Conservation (phyloP, 2,797 vertebrate species). For the Cetoscarus ocellatus region DNA sequence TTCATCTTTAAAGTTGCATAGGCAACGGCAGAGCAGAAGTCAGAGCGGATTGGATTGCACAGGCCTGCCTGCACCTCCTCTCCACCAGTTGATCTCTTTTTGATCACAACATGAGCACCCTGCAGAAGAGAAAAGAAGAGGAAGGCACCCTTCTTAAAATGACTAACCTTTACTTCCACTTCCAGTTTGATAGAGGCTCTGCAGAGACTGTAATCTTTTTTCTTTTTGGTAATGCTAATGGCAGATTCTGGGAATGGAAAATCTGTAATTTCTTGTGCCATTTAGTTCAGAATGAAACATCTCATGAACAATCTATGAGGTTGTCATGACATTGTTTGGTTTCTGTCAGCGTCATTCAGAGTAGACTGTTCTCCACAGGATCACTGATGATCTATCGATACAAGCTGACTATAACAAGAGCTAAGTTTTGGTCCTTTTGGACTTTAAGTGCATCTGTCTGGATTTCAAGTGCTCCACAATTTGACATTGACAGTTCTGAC, state of each 20-base stretch:
- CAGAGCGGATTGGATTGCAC: constrained; percentile 42
- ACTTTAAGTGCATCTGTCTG: too few relatives aligned
- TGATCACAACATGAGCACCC: constrained; percentile 19
- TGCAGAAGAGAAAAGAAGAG: constrained; percentile 1
- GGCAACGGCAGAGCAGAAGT: constrained; percentile 50
- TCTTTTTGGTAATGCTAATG: not conserved
- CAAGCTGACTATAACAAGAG: too few relatives aligned
- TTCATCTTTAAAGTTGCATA: constrained; percentile 59
- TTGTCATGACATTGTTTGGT: not conserved
- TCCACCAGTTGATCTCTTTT: constrained; percentile 10
- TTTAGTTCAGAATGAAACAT: constrained; percentile 2
- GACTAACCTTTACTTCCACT: constrained; percentile 7
- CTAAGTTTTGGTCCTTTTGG: too few relatives aligned
- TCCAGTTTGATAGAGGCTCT: not conserved
- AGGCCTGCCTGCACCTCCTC: constrained; percentile 21
- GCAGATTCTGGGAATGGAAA: not conserved
- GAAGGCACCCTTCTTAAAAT: constrained; percentile 6
- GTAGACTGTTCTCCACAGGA: too few relatives aligned
- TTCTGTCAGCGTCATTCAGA: too few relatives aligned
- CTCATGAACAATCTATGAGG: not conserved
- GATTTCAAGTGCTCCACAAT: too few relatives aligned
- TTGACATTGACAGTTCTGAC: too few relatives aligned
- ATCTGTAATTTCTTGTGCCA: not conserved
- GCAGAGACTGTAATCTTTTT: not conserved
- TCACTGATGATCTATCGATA: too few relatives aligned